phyloP scores from a whole-genome alignment of 2,888 invertebrate genomes.

The Nymphalis polychloros region DNA sequence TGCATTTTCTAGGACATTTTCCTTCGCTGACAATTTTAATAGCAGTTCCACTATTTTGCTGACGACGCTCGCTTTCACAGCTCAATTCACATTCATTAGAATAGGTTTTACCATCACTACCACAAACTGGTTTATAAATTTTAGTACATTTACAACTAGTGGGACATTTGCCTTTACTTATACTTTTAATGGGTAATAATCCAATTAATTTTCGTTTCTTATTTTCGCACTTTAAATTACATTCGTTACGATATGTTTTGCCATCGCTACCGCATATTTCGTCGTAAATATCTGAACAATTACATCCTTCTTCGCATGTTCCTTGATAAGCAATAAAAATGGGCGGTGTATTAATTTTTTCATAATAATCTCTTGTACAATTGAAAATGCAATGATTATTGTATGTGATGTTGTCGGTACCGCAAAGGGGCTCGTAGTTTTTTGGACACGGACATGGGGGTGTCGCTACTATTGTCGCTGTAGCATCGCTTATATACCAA shows the following conservation, averaged over 20 bases:
- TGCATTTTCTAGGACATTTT: slow-evolving; percentile 27
- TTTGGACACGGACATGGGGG: slow-evolving; percentile 32
- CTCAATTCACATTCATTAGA: slow-evolving; percentile 30
- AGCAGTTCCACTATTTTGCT: slow-evolving; percentile 1
- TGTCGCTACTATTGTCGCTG: slow-evolving; percentile 4
- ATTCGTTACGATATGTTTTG: slow-evolving; percentile 32
- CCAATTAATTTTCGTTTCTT: slow-evolving; percentile 25
- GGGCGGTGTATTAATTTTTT: slow-evolving; percentile 2
- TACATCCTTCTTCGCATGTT: slow-evolving; percentile 35
- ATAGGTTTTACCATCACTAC: slow-evolving; percentile 37
- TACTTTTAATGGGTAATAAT: slow-evolving; percentile 21
- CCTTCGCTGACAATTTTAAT: slow-evolving; percentile 23
- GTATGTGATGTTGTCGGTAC: slow-evolving; percentile 37
- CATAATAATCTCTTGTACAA: slow-evolving; percentile 31
- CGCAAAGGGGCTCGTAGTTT: slow-evolving; percentile 35
- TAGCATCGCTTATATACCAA: slow-evolving; percentile 7
- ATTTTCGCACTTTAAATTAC: slow-evolving; percentile 35
- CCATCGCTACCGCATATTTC: slow-evolving; percentile 39
- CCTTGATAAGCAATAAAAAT: slow-evolving; percentile 29
- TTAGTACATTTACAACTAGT: slow-evolving; percentile 27
- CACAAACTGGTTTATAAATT: slow-evolving; percentile 39
- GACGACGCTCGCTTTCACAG: slow-evolving; percentile 34
- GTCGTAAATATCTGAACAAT: slow-evolving; percentile 30
- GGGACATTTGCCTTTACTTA: slow-evolving; percentile 40
- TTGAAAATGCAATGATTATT: slow-evolving; percentile 35